Evolutionary conservation across 2,888 invertebrate genomes (phyloP).

Genomic region (Amphipoea lucens): DNA sequence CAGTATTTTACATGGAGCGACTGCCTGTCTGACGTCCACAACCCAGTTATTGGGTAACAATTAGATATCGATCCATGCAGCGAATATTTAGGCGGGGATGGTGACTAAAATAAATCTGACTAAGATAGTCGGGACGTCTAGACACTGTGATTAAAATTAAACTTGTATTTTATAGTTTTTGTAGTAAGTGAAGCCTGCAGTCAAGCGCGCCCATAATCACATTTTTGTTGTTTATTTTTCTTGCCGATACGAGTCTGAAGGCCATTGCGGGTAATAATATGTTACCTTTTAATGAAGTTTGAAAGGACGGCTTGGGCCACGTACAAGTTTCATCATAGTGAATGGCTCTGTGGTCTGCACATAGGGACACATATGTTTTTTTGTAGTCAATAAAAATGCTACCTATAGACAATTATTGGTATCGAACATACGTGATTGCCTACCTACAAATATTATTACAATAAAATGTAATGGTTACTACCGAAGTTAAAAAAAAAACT

Average conservation of each 20-base stretch:
- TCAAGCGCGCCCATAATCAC: neutral
- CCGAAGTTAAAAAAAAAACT: neutral
- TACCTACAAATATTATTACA: neutral
- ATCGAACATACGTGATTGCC: neutral
- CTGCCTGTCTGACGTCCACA: neutral
- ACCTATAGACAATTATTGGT: neutral
- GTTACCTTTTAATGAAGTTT: conserved; percentile 27
- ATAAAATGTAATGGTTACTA: neutral
- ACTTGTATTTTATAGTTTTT: neutral
- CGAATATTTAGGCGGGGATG: neutral
- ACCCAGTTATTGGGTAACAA: neutral
- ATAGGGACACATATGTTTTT: neutral
- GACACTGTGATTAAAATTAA: neutral
- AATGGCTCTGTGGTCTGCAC: conserved; percentile 13
- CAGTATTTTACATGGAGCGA: neutral
- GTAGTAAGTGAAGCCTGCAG: neutral
- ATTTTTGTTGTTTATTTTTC: conserved; percentile 34
- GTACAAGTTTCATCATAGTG: conserved; percentile 32
- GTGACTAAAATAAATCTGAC: neutral
- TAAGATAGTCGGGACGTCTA: neutral
- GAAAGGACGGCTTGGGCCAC: conserved; percentile 17
- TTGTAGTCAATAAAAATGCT: neutral
- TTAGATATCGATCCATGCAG: neutral
- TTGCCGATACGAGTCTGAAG: conserved; percentile 39
- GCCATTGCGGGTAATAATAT: conserved; percentile 22